phyloP scores from a whole-genome alignment of 2,797 vertebrate genomes.

The Carapus acus region DNA sequence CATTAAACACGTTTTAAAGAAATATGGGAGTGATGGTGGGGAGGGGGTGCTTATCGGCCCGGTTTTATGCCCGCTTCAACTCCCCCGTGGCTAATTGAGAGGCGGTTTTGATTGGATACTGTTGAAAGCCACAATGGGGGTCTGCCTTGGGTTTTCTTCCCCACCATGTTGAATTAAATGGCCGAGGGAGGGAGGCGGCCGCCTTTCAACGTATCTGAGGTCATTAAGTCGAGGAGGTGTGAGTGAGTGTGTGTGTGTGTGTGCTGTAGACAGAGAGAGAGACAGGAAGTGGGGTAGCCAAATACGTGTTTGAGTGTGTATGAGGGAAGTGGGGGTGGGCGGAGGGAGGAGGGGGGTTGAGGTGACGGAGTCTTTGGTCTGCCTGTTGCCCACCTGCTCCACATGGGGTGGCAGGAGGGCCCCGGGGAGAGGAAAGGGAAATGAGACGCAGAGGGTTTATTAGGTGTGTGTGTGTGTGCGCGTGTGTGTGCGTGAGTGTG shows the following conservation, averaged over 20 bases:
- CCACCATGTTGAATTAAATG: conserved; percentile 64
- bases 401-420: conserved; percentile 45
- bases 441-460: conserved; percentile 57
- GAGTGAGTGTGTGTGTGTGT: conserved; percentile 58
- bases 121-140: conserved; percentile 61
- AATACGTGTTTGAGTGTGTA: conserved; percentile 23
- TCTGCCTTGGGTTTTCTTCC: conserved; percentile 60
- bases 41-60: conserved; percentile 35
- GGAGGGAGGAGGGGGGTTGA: too few species aligned
- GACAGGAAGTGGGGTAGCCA: conserved; percentile 27
- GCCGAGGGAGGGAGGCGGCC: conserved; percentile 32
- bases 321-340: neutral
- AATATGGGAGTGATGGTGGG: too few species aligned
- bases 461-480: conserved; percentile 33
- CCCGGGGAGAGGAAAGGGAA: conserved; percentile 39
- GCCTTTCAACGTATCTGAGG: too few species aligned
- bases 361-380: conserved; percentile 47
- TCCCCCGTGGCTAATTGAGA: conserved; percentile 54
- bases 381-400: conserved; percentile 64
- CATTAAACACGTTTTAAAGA: conserved; percentile 26
- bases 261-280: conserved; percentile 26
- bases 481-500: conserved; percentile 11
- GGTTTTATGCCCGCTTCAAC: conserved; percentile 31
- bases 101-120: conserved; percentile 58
- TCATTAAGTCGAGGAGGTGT: conserved; percentile 51